A percentile compares a stretch with the other conserved stretches of the same genome.
Evolutionary conservation across 2,888 invertebrate species (phyloP).

Genomic region (Mesorhabditis belari): DNA sequence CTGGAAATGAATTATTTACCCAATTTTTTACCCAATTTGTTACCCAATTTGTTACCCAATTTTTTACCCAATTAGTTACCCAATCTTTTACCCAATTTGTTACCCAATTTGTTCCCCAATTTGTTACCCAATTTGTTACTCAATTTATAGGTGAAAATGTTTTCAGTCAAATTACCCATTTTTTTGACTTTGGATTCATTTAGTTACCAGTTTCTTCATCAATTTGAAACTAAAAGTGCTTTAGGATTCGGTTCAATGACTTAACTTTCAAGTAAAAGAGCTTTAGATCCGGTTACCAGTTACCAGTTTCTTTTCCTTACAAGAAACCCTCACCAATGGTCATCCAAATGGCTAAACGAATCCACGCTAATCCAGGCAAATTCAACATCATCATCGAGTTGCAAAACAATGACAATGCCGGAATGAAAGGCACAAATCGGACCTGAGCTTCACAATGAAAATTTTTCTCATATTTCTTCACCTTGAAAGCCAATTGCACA

Average conservation of each 20-base stretch:
- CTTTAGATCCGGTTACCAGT: too few relatives aligned
- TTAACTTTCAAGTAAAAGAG: too few relatives aligned
- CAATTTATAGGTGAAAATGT: too few relatives aligned
- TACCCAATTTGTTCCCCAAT: too few relatives aligned
- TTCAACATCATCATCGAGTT: constrained; percentile 89
- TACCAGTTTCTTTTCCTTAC: too few relatives aligned
- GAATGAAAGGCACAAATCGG: constrained; percentile 15
- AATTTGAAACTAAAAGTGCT: too few relatives aligned
- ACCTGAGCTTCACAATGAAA: constrained; percentile 12
- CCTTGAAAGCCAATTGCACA: neutral
- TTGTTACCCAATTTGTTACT: too few relatives aligned
- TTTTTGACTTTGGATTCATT: too few relatives aligned
- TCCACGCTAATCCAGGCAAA: constrained; percentile 75
- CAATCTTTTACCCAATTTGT: neutral
- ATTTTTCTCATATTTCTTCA: neutral
- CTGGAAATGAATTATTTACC: constrained; percentile 56
- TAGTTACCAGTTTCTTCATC: neutral
- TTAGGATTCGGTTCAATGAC: too few relatives aligned
- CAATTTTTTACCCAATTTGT: too few relatives aligned
- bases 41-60: neutral
- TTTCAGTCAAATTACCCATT: too few relatives aligned
- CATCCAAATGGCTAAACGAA: constrained; percentile 88
- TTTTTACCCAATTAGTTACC: neutral
- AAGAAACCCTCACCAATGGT: too few relatives aligned
- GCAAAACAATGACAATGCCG: constrained; percentile 63